Percentiles rank a stretch among this genome's conserved stretches.
These are phyloP conservation scores for Psix sp. DNA, from an alignment of 1,140 invertebrate genomes.

Conservation along the genomic window DNA sequence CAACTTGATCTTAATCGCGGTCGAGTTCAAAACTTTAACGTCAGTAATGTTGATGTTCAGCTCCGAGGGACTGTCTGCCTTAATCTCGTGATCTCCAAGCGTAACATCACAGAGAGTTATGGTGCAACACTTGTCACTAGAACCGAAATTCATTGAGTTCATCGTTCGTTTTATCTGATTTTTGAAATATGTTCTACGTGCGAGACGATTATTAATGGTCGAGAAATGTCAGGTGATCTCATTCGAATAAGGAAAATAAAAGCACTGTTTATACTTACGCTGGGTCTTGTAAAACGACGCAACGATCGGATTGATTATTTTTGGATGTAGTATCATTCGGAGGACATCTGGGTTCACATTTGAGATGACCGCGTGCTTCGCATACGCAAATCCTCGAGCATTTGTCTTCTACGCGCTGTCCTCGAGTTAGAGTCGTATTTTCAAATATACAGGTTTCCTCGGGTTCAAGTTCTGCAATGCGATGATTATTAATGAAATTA, in stretches of 20 bases:
- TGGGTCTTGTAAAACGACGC: constrained; percentile 64
- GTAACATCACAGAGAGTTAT: constrained; percentile 89
- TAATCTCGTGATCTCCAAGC: constrained; percentile 83
- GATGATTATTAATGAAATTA: too few species aligned
- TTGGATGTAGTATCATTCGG: constrained; percentile 70
- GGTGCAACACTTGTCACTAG: constrained; percentile 88
- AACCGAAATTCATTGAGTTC: constrained; percentile 10
- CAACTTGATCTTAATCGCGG: constrained; percentile 70
- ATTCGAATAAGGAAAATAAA: not conserved
- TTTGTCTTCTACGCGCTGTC: constrained; percentile 85
- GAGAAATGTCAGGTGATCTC: too few species aligned
- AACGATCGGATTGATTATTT: constrained; percentile 71
- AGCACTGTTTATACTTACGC: constrained; percentile 11
- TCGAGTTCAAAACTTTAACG: constrained; percentile 72
- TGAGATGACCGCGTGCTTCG: constrained; percentile 82
- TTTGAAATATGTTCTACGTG: too few species aligned
- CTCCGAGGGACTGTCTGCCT: constrained; percentile 68
- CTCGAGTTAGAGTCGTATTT: constrained; percentile 84
- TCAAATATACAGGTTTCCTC: constrained; percentile 84
- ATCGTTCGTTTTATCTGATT: not conserved
- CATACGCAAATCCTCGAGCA: constrained; percentile 88
- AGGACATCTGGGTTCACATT: constrained; percentile 83
- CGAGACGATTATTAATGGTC: too few species aligned
- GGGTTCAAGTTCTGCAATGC: constrained; percentile 65
- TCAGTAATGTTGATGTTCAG: constrained; percentile 69